Percentiles rank a stretch among this genome's conserved stretches.
These are phyloP conservation scores for Styela plicata DNA, from an alignment of 23 tunicate genomes.

Conservation along the genomic window DNA sequence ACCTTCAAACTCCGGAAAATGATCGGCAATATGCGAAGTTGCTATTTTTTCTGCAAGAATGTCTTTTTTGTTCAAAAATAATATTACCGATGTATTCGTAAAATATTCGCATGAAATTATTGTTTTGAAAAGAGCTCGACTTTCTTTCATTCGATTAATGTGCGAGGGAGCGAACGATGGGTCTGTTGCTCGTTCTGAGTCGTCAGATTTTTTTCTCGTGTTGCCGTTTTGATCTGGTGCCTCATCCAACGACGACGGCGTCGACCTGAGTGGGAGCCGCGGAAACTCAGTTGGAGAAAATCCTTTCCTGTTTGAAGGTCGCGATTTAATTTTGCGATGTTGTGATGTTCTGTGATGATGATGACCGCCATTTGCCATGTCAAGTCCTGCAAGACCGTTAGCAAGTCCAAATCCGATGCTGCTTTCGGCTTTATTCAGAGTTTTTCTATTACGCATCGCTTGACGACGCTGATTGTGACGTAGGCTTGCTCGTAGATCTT, in stretches of 20 bases:
- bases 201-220: slow-evolving; percentile 22
- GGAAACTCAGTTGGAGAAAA: slow-evolving; percentile 23
- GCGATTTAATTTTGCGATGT: background rate
- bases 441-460: slow-evolving; percentile 5
- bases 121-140: slow-evolving; percentile 72
- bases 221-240: slow-evolving; percentile 31
- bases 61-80: slow-evolving; percentile 89
- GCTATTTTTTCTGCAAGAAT: slow-evolving; percentile 76
- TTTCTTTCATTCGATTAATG: slow-evolving; percentile 63
- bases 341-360: background rate
- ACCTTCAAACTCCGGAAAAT: slow-evolving; percentile 67
- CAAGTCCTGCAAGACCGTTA: slow-evolving; percentile 3
- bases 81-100: slow-evolving; percentile 74
- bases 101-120: slow-evolving; percentile 71
- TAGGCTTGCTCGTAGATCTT: slow-evolving; percentile 57
- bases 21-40: slow-evolving; percentile 47
- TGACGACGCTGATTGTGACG: slow-evolving; percentile 22
- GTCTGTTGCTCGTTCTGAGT: background rate
- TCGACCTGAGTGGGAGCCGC: background rate
- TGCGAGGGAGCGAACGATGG: slow-evolving; percentile 3
- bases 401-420: background rate
- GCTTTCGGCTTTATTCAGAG: background rate
- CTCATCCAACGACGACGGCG: background rate
- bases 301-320: background rate
- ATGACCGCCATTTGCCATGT: slow-evolving; percentile 22